Evolutionary conservation across 2,888 invertebrate genomes (phyloP), one percentile per base, ranked within the genome.

Genomic region (Gymnoscelis rufifasciata): DNA sequence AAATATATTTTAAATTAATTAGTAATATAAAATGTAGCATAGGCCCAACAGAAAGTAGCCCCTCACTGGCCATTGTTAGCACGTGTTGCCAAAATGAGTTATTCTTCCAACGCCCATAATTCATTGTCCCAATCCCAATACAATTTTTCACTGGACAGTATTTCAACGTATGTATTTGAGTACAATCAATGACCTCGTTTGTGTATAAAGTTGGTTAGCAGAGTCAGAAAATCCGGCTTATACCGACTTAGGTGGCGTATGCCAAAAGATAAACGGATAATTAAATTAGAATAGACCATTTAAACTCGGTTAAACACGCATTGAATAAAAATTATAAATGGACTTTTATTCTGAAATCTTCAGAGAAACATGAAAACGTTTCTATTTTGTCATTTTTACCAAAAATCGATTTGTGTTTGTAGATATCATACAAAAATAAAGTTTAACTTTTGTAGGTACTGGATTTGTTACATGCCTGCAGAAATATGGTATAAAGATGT

Each of bases 21-120:
- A 52, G 41, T 41, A 33, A 40, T 51, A 54, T 56, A 63, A 63
- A 59, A 51, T 56, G 47, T 47, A 44, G 42, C 52, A 38, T 29
- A 49, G 56, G 57, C 58, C 57, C 47, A 64, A 60, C 58, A 61
- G 60, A 65, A 59, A 59, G 59, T 63, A 58, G 53, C 57, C 63
- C 63, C 65, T 62, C 63, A 43, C 44, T 38, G 64, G 57, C 65
- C 66, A 68, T 71, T 68, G 68, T 66, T 62, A 68, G 60, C 72
- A 71, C 69, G 66, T 74, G 72, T 68, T 69, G 44, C 69, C 46
- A 66, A 67, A 19, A 69, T 71, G 73, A 74, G 68, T 71, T 74
- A 71, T 73, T 68, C 63, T 71, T 62, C 65, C 66, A 62, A 69
- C 65, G 64, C 62, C 58, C 64, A 66, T 65, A 68, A 71, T 74